Evolutionary conservation across 2,888 invertebrate genomes (phyloP).

Genomic region (Hedya salicella): DNA sequence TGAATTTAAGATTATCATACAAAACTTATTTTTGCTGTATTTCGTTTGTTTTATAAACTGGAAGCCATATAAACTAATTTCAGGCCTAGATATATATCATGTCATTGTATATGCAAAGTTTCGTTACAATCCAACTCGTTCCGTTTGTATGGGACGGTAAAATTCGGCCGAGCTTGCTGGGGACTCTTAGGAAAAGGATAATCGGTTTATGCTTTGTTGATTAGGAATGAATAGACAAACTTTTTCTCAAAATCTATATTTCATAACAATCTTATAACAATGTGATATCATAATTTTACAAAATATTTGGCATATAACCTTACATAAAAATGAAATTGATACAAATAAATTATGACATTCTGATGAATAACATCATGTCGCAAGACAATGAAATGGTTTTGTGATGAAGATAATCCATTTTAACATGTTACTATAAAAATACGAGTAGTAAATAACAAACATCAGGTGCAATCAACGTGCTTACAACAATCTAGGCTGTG

Average conservation of each 20-base stretch:
- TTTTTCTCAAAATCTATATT: slow-evolving; percentile 78
- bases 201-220: too few species aligned
- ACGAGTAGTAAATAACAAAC: slow-evolving; percentile 46
- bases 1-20: too few species aligned
- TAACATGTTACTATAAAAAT: slow-evolving; percentile 34
- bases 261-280: slow-evolving; percentile 82
- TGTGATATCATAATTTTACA: slow-evolving; percentile 79
- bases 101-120: too few species aligned
- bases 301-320: slow-evolving; percentile 84
- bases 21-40: too few species aligned
- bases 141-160: too few species aligned
- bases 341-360: slow-evolving; percentile 62
- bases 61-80: too few species aligned
- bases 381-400: slow-evolving; percentile 51
- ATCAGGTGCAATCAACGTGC: slow-evolving; percentile 53
- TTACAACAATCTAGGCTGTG: slow-evolving; percentile 56
- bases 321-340: slow-evolving; percentile 69
- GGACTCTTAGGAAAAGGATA: too few species aligned
- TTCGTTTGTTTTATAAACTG: too few species aligned
- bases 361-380: slow-evolving; percentile 45
- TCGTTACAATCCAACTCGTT: too few species aligned
- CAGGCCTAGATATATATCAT: too few species aligned
- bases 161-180: too few species aligned
- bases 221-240: slow-evolving; percentile 16
- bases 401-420: slow-evolving; percentile 60